These are phyloP conservation scores for Neotoxoptera formosana DNA, from an alignment of 1,140 invertebrate genomes.

Conservation along the genomic window DNA sequence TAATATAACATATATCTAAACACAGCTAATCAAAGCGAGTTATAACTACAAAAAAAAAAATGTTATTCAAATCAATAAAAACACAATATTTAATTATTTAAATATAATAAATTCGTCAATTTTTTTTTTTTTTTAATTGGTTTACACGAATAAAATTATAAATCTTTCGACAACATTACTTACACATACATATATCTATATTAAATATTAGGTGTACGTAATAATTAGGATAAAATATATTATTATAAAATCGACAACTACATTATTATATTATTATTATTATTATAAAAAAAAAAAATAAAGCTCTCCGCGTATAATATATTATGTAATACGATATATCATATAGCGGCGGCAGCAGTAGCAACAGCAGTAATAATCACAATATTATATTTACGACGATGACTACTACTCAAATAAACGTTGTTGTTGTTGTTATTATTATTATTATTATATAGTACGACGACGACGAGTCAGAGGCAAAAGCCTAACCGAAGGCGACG, in stretches of 20 bases:
- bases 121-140: not conserved
- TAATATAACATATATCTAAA: not conserved
- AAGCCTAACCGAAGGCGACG: not conserved
- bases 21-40: not conserved
- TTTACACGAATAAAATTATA: slow-evolving; percentile 33
- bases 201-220: not conserved
- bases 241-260: slow-evolving; percentile 46
- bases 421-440: not conserved
- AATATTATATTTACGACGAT: not conserved
- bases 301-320: not conserved
- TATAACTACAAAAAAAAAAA: not conserved
- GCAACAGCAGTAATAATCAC: slow-evolving; percentile 9
- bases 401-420: slow-evolving; percentile 3
- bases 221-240: not conserved
- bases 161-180: slow-evolving; percentile 22
- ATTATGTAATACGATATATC: not conserved
- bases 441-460: not conserved
- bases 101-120: not conserved
- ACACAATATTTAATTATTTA: not conserved
- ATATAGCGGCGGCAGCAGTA: not conserved
- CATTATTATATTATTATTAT: not conserved
- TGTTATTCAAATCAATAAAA: slow-evolving; percentile 29
- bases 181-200: slow-evolving; percentile 5
- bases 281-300: not conserved
- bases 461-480: not conserved